phyloP scores from a whole-genome alignment of 2,888 invertebrate genomes.

The Emmelina monodactyla region DNA sequence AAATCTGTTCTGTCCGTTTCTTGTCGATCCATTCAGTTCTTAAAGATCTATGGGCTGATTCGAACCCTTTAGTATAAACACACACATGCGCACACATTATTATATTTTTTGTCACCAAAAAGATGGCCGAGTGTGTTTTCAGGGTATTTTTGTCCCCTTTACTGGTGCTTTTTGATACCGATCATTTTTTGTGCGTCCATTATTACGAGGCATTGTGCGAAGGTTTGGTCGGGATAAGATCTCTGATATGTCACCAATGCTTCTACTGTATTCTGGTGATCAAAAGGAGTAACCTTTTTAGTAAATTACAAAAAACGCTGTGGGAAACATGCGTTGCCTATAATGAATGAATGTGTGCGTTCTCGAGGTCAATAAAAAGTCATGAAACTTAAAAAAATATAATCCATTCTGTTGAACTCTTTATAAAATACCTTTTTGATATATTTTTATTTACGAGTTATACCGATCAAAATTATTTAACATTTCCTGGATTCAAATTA shows the following conservation, averaged over 20 bases:
- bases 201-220: slow-evolving; percentile 57
- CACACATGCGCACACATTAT: slow-evolving; percentile 31
- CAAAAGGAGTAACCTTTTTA: slow-evolving; percentile 50
- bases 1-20: slow-evolving; percentile 46
- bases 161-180: slow-evolving; percentile 54
- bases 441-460: no score
- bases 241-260: slow-evolving; percentile 58
- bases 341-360: slow-evolving; percentile 9
- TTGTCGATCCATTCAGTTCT: slow-evolving; percentile 43
- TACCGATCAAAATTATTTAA: no score
- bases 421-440: background rate
- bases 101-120: slow-evolving; percentile 39
- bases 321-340: slow-evolving; percentile 25
- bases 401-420: background rate
- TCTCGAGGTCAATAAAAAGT: slow-evolving; percentile 17
- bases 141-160: slow-evolving; percentile 56
- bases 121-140: slow-evolving; percentile 32
- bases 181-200: slow-evolving; percentile 58
- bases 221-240: slow-evolving; percentile 59
- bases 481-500: no score
- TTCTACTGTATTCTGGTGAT: slow-evolving; percentile 39
- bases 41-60: slow-evolving; percentile 35
- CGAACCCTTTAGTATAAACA: slow-evolving; percentile 50
- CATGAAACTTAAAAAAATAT: background rate
- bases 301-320: slow-evolving; percentile 33